These are phyloP conservation scores for Stenichneumon culpator DNA, from an alignment of 2,888 invertebrate species.

Conservation along the genomic window DNA sequence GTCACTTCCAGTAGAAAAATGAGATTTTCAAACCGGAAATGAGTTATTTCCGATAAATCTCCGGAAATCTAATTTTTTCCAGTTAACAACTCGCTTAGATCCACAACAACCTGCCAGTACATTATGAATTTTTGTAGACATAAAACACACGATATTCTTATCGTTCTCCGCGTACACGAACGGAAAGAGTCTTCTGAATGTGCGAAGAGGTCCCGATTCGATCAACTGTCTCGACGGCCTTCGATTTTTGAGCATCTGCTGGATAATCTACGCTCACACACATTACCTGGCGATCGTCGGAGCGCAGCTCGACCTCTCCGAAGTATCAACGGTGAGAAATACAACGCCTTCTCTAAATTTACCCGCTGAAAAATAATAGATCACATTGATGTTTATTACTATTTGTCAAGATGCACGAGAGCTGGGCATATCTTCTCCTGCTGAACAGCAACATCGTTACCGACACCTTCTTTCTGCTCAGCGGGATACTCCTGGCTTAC, in stretches of 20 bases:
- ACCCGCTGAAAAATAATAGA: background rate
- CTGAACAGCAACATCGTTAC: constrained; percentile 82
- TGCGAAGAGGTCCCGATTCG: constrained; percentile 70
- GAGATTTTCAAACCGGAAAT: too few species aligned
- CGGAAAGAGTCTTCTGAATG: constrained; percentile 79
- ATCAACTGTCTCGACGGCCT: constrained; percentile 84
- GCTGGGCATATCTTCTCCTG: constrained; percentile 78
- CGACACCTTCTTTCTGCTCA: constrained; percentile 82
- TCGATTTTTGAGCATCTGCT: constrained; percentile 82
- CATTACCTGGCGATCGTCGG: constrained; percentile 76
- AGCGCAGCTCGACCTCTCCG: constrained; percentile 74
- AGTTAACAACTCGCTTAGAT: too few species aligned
- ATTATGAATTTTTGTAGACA: constrained; percentile 56
- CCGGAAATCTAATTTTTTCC: too few species aligned
- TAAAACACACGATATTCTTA: constrained; percentile 67
- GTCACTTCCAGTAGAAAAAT: too few species aligned
- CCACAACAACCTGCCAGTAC: too few species aligned
- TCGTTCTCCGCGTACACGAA: constrained; percentile 84
- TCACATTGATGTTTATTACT: background rate
- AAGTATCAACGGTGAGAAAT: constrained; percentile 73
- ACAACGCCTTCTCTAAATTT: background rate
- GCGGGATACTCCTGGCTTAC: constrained; percentile 80
- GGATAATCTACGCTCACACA: constrained; percentile 83
- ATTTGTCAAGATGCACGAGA: constrained; percentile 75
- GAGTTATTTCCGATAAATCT: too few species aligned